phyloP scores from a whole-genome alignment of 2,113 vertebrate genomes.

The Chaetodon auriga region DNA sequence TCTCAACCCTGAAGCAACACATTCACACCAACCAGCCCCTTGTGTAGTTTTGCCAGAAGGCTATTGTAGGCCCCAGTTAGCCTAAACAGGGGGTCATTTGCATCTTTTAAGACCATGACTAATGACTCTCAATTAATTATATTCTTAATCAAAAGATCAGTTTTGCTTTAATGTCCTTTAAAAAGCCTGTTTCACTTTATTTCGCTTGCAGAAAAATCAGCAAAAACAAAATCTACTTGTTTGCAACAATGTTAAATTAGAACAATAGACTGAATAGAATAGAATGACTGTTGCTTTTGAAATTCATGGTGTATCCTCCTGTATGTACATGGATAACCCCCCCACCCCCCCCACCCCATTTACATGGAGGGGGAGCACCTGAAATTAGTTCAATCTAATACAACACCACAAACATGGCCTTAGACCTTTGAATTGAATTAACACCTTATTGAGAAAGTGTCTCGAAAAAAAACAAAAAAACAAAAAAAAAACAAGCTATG shows the following conservation, averaged over 20 bases:
- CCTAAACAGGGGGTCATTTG: conserved; percentile 54
- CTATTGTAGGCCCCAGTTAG: conserved; percentile 55
- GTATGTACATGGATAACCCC: no score
- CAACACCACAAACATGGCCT: background rate
- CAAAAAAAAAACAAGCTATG: background rate
- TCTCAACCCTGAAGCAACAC: conserved; percentile 42
- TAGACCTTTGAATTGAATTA: background rate
- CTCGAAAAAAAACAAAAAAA: no score
- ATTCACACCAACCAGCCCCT: conserved; percentile 22
- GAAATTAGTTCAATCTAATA: background rate
- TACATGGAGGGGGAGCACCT: background rate
- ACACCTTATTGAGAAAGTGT: background rate
- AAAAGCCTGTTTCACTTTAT: background rate
- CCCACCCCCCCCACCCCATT: background rate
- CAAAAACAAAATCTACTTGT: background rate
- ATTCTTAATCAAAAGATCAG: conserved; percentile 30
- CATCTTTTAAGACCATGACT: conserved; percentile 50
- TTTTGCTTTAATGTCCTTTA: background rate
- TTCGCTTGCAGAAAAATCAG: background rate
- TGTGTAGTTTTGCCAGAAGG: conserved; percentile 43
- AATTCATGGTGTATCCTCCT: no score
- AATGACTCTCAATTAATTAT: conserved; percentile 58
- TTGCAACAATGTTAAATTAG: background rate
- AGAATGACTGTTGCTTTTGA: no score
- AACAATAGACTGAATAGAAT: no score